Base-by-base conservation (phyloP, 1,140 invertebrate genomes). In the Lutraria rhynchaena region DNA sequence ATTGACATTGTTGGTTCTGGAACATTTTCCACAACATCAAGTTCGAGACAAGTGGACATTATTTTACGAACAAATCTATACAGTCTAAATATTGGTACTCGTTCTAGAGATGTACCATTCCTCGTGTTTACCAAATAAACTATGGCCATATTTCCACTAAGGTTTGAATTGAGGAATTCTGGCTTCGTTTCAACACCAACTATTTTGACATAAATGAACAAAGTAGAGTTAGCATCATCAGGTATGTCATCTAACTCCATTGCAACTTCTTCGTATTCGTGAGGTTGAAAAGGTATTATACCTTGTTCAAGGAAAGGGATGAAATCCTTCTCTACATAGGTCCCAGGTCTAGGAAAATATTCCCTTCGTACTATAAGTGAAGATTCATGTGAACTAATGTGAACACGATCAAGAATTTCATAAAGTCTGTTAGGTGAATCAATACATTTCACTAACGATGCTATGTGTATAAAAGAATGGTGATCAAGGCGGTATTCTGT, bases 41-140 rank as follows among this genome's bases (percentile, higher is more conserved):
- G 22, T 29, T 75, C 71, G 24, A 9, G n/a, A 9, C 29, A 46
- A 37, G 74, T 60, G 15, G 82, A 53, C 2, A 51, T 13, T 41
- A 69, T 53, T 35, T 69, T 15, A 9, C 24, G 24, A n/a, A 75
- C 41, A 60, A 75, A 27, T 67, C 81, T 19, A 44, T 31, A n/a
- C 83, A 78, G 24, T 83, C 69, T n/a, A 86, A 49, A 35, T 77
- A 27, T 49, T 82, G 17, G 51, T 78, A 83, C 71, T 3, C n/a
- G 2, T 7, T 67, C 63, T 5, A 35, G 24, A 44, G 1, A 24
- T 24, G n/a, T 9, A 35, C n/a, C 31, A 33, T n/a, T n/a, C n/a
- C n/a, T n/a, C n/a, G n/a, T n/a, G n/a, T n/a, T n/a, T n/a, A n/a
- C n/a, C n/a, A n/a, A n/a, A n/a, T n/a, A n/a, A n/a, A n/a, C n/a